Conservation (phyloP, 2,888 invertebrate genomes). For the Heliothis peltigera region DNA sequence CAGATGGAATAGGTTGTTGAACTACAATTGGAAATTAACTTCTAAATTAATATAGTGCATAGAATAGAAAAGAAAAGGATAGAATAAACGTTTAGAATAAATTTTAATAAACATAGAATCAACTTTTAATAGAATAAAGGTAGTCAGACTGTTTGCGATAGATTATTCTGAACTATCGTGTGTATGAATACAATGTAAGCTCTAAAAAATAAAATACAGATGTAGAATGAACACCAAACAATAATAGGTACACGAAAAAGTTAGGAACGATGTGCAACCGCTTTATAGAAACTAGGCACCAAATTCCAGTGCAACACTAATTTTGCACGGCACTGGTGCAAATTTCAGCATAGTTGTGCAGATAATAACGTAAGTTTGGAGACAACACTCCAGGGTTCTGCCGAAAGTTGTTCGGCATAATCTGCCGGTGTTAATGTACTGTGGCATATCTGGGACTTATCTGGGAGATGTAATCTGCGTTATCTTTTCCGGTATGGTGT, state of each 20-base stretch:
- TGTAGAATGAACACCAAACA: not conserved
- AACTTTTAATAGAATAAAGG: too few relatives aligned
- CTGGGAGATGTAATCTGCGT: constrained; percentile 29
- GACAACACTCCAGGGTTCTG: constrained; percentile 41
- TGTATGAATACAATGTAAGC: not conserved
- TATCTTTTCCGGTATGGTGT: constrained; percentile 22
- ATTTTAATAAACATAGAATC: too few relatives aligned
- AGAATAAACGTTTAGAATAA: too few relatives aligned
- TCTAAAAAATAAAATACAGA: not conserved
- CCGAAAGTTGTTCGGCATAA: constrained; percentile 45
- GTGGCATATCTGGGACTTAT: constrained; percentile 17
- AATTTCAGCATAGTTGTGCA: constrained; percentile 54
- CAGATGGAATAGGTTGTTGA: too few relatives aligned
- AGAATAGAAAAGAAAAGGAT: too few relatives aligned
- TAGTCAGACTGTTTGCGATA: too few relatives aligned
- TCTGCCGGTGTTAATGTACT: constrained; percentile 41
- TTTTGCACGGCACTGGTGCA: constrained; percentile 36
- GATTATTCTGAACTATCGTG: too few relatives aligned
- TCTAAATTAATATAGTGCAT: too few relatives aligned
- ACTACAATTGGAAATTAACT: too few relatives aligned
- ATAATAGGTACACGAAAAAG: not conserved
- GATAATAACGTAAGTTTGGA: constrained; percentile 44
- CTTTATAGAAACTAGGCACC: constrained; percentile 19
- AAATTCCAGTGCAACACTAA: constrained; percentile 46
- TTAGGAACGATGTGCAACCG: constrained; percentile 3